A percentile compares a stretch with the other conserved stretches of the same genome.
These are phyloP conservation scores for Pantherophis vulpinus DNA, from an alignment of 2,797 vertebrate genomes.

Conservation along the genomic window DNA sequence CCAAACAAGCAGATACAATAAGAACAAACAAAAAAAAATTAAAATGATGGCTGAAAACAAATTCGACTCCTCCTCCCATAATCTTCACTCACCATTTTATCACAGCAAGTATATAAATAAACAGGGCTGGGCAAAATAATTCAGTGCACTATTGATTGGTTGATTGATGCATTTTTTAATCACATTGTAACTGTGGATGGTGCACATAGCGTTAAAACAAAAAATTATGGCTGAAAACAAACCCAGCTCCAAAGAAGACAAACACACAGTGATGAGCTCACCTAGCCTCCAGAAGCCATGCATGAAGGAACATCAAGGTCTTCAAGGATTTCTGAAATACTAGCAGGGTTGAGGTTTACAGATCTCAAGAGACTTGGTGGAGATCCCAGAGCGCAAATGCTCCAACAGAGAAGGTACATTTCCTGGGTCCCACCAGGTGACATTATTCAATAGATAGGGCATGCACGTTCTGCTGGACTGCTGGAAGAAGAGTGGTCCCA, in stretches of 20 bases:
- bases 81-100: background rate
- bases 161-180: background rate
- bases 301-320: background rate
- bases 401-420: background rate
- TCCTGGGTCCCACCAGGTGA: background rate
- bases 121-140: background rate
- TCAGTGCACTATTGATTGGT: background rate
- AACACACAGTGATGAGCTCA: background rate
- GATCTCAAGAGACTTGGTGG: background rate
- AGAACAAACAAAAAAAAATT: background rate
- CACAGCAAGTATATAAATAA: background rate
- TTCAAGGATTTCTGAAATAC: background rate
- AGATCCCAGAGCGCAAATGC: background rate
- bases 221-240: background rate
- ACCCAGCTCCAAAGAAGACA: background rate
- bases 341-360: background rate
- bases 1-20: background rate
- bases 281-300: background rate
- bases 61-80: background rate
- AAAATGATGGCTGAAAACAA: background rate
- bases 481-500: background rate
- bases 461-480: background rate
- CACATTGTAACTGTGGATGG: background rate
- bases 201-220: background rate
- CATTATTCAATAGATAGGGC: background rate